Evolutionary conservation across 2,113 vertebrate species (phyloP).

Genomic region (Apodemus sylvaticus): DNA sequence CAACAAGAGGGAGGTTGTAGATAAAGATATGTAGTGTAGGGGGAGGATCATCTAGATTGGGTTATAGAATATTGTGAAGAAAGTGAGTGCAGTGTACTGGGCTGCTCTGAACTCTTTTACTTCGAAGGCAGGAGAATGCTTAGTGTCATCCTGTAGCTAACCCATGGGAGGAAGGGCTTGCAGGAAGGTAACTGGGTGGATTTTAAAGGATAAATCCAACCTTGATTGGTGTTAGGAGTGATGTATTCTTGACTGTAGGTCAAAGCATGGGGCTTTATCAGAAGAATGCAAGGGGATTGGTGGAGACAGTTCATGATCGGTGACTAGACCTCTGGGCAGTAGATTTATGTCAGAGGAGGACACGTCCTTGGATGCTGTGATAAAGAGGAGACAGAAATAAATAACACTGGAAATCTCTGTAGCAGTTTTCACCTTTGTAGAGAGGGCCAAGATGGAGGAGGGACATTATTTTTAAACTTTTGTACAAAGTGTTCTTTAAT

Average conservation of each 20-base stretch:
- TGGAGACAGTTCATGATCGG: not conserved
- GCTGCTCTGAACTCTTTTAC: not conserved
- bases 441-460: not conserved
- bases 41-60: not conserved
- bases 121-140: conserved; percentile 17
- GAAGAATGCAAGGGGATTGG: not conserved
- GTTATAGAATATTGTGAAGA: not conserved
- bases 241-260: not conserved
- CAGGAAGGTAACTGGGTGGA: not conserved
- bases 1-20: not conserved
- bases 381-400: not conserved
- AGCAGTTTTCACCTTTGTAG: not conserved
- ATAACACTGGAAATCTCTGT: not conserved
- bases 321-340: not conserved
- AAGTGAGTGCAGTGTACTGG: not conserved
- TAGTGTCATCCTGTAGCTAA: not conserved
- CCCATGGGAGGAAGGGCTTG: not conserved
- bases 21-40: not conserved
- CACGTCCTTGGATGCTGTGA: not conserved
- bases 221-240: not conserved
- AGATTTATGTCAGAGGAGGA: not conserved
- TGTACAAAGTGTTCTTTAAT: not conserved
- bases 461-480: not conserved
- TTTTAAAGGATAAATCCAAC: not conserved
- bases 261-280: not conserved